Evolutionary conservation across 2,797 vertebrate genomes (phyloP).

Genomic region (Arctocebus calabarensis): DNA sequence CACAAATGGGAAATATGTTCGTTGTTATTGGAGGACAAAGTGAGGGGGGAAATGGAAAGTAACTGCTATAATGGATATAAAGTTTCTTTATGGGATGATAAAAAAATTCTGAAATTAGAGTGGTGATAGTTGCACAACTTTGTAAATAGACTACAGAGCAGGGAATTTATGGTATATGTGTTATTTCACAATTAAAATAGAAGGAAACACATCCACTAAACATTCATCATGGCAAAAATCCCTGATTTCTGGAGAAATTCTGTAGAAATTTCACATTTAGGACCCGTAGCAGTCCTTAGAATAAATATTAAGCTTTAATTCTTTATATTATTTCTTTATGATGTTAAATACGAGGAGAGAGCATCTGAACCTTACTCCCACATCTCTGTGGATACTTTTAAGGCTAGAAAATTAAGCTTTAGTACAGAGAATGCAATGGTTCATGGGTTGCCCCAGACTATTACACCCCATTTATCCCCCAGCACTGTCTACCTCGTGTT

Average conservation of each 20-base stretch:
- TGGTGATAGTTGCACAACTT: background rate
- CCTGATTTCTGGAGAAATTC: too few relatives aligned
- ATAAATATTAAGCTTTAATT: background rate
- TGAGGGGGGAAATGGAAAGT: background rate
- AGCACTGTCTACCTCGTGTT: background rate
- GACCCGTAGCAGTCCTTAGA: background rate
- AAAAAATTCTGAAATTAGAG: background rate
- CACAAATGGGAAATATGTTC: background rate
- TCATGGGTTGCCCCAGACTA: background rate
- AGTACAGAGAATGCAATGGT: background rate
- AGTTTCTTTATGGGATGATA: background rate
- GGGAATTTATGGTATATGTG: background rate
- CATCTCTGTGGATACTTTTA: background rate
- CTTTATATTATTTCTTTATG: background rate
- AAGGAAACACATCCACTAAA: background rate
- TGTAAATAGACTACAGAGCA: background rate
- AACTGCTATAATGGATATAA: background rate
- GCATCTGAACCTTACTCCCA: background rate
- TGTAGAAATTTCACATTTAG: background rate
- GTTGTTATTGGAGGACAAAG: background rate
- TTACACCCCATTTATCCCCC: background rate
- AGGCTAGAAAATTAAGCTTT: background rate
- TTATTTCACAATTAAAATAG: background rate
- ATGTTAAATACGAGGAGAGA: background rate
- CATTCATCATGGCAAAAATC: background rate